Conservation (phyloP, 1,140 invertebrate species). For the Apis laboriosa region DNA sequence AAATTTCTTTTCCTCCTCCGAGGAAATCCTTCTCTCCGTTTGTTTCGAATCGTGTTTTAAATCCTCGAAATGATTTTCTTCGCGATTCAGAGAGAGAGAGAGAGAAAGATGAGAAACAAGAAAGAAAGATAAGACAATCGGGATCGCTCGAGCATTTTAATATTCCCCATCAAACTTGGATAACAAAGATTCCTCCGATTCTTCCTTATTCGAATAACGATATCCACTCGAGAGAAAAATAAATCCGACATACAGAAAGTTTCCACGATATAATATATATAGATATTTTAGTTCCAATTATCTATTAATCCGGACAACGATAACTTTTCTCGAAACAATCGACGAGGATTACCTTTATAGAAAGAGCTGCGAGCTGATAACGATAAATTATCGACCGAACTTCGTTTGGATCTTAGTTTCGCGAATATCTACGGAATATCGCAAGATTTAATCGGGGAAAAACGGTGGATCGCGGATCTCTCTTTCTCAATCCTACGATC, state of each 20-base stretch:
- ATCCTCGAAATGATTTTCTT: neutral
- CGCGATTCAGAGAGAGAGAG: neutral
- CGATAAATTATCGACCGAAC: neutral
- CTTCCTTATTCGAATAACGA: neutral
- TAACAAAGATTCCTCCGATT: neutral
- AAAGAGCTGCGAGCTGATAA: neutral
- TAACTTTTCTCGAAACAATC: neutral
- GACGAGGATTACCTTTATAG: neutral
- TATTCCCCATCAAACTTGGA: neutral
- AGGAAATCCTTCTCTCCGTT: neutral
- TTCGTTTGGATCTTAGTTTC: neutral
- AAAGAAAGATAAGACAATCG: neutral
- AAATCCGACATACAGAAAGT: neutral
- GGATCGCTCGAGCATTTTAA: neutral
- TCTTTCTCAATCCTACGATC: neutral
- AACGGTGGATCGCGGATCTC: neutral
- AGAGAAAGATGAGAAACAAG: too few species aligned
- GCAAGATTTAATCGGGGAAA: neutral
- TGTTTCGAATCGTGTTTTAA: neutral
- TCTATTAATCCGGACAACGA: neutral
- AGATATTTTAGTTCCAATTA: neutral
- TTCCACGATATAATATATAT: neutral
- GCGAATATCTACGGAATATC: neutral
- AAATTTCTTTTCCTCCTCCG: constrained; percentile 28
- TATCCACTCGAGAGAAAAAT: neutral